Evolutionary conservation across 2,888 invertebrate genomes (phyloP).

Genomic region (Drosophila paramelanica): DNA sequence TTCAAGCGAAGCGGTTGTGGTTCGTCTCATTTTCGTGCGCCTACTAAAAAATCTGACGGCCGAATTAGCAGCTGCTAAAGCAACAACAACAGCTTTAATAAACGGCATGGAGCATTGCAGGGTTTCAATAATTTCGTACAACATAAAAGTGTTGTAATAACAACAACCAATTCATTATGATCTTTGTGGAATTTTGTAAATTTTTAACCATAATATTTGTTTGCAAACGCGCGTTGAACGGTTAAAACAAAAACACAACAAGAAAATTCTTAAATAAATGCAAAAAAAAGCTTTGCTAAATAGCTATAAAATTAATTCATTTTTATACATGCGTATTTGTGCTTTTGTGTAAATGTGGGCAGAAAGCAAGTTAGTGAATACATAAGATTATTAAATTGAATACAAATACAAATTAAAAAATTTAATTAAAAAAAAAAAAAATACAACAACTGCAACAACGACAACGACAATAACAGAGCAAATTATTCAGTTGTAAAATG

Average conservation of each 20-base stretch:
- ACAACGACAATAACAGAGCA: constrained; percentile 33
- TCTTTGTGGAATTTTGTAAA: constrained; percentile 37
- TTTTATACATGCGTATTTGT: constrained; percentile 30
- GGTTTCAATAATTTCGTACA: constrained; percentile 48
- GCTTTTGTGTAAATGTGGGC: constrained; percentile 43
- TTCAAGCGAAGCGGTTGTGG: constrained; percentile 79
- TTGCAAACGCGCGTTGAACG: constrained; percentile 47
- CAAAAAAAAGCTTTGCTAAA: constrained; percentile 35
- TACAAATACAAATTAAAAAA: constrained; percentile 1
- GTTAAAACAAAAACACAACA: constrained; percentile 37
- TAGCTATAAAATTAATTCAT: constrained; percentile 9
- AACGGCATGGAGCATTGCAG: constrained; percentile 55
- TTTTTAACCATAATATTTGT: constrained; percentile 45
- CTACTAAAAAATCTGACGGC: constrained; percentile 45
- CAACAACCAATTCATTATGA: constrained; percentile 34
- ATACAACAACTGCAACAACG: constrained; percentile 1
- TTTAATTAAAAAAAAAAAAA: background rate
- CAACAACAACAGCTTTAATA: constrained; percentile 29
- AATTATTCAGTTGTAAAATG: constrained; percentile 79
- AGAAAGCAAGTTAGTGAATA: constrained; percentile 15
- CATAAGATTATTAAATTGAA: constrained; percentile 7
- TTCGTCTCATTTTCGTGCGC: constrained; percentile 53
- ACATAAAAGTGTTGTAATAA: constrained; percentile 51
- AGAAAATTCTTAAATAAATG: constrained; percentile 26
- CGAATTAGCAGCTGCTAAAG: constrained; percentile 55